phyloP scores from a whole-genome alignment of 1,140 invertebrate genomes.

The Uloborus diversus region DNA sequence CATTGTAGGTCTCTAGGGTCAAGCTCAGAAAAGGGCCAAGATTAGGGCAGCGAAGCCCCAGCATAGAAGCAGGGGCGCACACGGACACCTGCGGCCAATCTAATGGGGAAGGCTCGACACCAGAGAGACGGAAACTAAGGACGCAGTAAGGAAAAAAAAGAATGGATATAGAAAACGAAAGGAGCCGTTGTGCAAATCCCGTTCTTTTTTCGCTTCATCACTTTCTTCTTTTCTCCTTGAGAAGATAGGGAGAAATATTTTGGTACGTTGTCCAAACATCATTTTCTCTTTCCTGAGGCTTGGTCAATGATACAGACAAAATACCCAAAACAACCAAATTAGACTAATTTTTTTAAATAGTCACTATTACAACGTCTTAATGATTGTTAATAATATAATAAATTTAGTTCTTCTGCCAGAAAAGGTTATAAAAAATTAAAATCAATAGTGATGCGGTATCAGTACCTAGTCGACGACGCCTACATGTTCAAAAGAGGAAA shows the following conservation, averaged over 20 bases:
- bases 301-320: too few species aligned
- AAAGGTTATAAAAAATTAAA: too few species aligned
- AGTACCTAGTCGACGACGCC: too few species aligned
- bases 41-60: constrained; percentile 15
- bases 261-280: background rate
- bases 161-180: background rate
- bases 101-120: constrained; percentile 55
- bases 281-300: background rate
- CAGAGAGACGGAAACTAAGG: background rate
- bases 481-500: too few species aligned
- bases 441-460: too few species aligned
- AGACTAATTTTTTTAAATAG: too few species aligned
- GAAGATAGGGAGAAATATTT: background rate
- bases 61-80: constrained; percentile 6
- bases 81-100: constrained; percentile 47
- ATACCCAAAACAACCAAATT: too few species aligned
- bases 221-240: constrained; percentile 1
- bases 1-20: constrained; percentile 42
- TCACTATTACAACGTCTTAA: too few species aligned
- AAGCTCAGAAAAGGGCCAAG: constrained; percentile 20
- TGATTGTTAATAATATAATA: too few species aligned
- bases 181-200: constrained; percentile 40
- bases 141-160: background rate
- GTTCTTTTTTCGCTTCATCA: background rate
- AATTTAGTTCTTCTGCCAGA: too few species aligned